Evolutionary conservation across 2,888 invertebrate genomes (phyloP), one percentile per base, ranked within the genome.

Genomic region (Dexiosoma caninum): DNA sequence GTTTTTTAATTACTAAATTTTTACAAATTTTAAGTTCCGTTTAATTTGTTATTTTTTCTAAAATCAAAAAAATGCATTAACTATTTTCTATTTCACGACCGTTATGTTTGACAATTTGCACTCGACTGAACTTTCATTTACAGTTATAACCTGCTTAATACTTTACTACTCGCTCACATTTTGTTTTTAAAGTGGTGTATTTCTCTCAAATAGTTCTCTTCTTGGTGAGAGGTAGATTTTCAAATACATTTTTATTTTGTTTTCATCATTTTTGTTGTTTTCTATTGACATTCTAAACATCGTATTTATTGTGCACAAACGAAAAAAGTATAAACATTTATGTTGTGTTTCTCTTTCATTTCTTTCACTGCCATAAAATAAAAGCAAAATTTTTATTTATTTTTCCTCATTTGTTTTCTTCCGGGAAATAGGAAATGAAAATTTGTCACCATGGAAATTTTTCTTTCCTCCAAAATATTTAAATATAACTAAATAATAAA

Each of bases 71-170:
- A 35, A 30, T 46, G 32, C 37, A 7, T 37, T 49, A 8, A 42
- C 30, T 59, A 14, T 12, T 55, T 19, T 35, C 37, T 32, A 42
- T 46, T 62, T 70, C 55, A 60, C 83, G 84, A 85, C 85, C 87
- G 86, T 84, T 85, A 82, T 83, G 84, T 86, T 87, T 84, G 87
- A 87, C 86, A 85, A 85, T 84, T 86, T 85, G 83, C 85, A 86
- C 87, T 89, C 87, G 86, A 88, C 89, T 88, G 85, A 88, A 84
- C 78, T 82, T 82, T 72, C 59, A 30, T 72, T 69, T 78, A 53
- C 70, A 60, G 70, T 78, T 78, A 69, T 35, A 53, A 51, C 51
- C 46, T 49, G n/a, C 27, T 69, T 55, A 70, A 37, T 12, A 51
- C 35, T 57, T 27, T 46, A n/a, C n/a, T n/a, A n/a, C n/a, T n/a